phyloP scores from a whole-genome alignment of 1,140 invertebrate species.

The Holcopasites calliopsidis region DNA sequence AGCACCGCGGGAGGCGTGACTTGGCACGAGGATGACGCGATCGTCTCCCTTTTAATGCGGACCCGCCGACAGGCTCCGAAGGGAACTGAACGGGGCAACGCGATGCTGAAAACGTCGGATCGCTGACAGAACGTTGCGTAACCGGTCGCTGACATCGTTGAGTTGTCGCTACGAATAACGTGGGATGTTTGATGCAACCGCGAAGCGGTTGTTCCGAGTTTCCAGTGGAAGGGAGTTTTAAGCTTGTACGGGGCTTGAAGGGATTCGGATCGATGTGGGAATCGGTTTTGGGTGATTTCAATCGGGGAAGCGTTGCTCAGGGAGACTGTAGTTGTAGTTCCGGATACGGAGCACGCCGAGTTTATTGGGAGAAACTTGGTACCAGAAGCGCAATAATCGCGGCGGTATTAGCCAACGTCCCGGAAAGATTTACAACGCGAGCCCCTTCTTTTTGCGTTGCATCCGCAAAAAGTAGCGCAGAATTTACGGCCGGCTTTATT shows the following conservation, averaged over 20 bases:
- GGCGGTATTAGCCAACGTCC: not conserved
- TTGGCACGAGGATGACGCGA: slow-evolving; percentile 65
- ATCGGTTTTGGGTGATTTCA: too few relatives aligned
- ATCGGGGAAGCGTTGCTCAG: too few relatives aligned
- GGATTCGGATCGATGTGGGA: too few relatives aligned
- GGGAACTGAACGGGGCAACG: slow-evolving; percentile 31
- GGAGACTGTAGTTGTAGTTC: not conserved
- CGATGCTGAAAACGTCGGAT: not conserved
- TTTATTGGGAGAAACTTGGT: too few relatives aligned
- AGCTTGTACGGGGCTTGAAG: too few relatives aligned
- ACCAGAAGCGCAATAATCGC: not conserved
- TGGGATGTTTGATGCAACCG: too few relatives aligned
- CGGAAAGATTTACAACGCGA: slow-evolving; percentile 19
- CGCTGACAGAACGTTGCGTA: slow-evolving; percentile 11
- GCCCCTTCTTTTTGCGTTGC: slow-evolving; percentile 20
- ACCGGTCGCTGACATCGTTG: slow-evolving; percentile 14
- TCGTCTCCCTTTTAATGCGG: slow-evolving; percentile 49
- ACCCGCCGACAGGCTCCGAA: slow-evolving; percentile 71
- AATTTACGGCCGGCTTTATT: slow-evolving; percentile 61
- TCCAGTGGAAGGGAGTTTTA: too few relatives aligned
- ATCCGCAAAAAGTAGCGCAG: slow-evolving; percentile 44
- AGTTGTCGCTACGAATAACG: too few relatives aligned
- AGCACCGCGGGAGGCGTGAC: slow-evolving; percentile 75
- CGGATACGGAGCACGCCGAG: too few relatives aligned
- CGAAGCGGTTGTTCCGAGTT: too few relatives aligned